Evolutionary conservation across 2,113 vertebrate genomes (phyloP).

Genomic region (Erythrocercus mccallii): DNA sequence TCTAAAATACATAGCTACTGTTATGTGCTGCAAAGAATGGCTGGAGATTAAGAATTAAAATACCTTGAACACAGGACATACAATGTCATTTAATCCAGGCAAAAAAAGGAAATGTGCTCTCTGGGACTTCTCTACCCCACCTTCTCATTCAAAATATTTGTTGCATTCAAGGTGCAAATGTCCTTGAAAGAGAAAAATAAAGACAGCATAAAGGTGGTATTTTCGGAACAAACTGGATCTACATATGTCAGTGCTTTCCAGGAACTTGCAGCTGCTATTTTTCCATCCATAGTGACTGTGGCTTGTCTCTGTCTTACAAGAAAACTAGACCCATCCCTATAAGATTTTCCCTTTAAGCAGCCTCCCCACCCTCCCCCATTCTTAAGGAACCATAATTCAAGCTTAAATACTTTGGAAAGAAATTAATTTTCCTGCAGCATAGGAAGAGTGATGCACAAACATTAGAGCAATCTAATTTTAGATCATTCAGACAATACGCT

Average conservation of each 20-base stretch:
- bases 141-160: neutral
- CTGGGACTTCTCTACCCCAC: neutral
- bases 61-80: neutral
- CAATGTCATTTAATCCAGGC: neutral
- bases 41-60: neutral
- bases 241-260: neutral
- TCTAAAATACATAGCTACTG: constrained; percentile 26
- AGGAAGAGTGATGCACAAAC: constrained; percentile 33
- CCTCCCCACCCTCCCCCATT: neutral
- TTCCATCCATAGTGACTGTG: neutral
- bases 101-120: neutral
- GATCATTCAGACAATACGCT: constrained; percentile 46
- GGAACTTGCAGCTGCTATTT: neutral
- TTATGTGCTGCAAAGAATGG: neutral
- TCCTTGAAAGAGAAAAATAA: neutral
- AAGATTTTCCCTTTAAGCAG: neutral
- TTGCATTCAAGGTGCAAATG: neutral
- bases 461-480: constrained; percentile 52
- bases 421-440: constrained; percentile 26
- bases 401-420: constrained; percentile 30
- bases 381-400: constrained; percentile 12
- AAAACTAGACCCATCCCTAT: neutral
- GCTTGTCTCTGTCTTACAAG: neutral
- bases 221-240: neutral
- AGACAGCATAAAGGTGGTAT: neutral